Evolutionary conservation across 2,797 vertebrate genomes (phyloP).

Genomic region (Fistularia commersonii): DNA sequence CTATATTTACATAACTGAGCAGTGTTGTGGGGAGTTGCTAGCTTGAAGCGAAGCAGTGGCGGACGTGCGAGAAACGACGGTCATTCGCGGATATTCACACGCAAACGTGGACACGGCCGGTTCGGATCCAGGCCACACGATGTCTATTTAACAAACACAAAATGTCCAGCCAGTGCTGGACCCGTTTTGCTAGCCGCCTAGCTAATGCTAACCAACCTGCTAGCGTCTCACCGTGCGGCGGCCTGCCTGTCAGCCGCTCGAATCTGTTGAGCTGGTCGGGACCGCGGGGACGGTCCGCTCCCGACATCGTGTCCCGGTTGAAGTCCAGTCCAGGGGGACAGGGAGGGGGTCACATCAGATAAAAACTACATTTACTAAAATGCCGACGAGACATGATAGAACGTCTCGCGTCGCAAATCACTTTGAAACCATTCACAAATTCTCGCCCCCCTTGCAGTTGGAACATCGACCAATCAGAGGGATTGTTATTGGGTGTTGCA

Average conservation of each 20-base stretch:
- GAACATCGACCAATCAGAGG: slow-evolving; percentile 58
- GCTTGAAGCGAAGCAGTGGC: neutral
- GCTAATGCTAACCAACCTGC: slow-evolving; percentile 80
- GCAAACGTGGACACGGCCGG: too few relatives aligned
- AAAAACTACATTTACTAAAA: slow-evolving; percentile 41
- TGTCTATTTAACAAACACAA: neutral
- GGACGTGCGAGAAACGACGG: too few relatives aligned
- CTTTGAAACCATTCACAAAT: slow-evolving; percentile 53
- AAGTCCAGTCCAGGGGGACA: slow-evolving; percentile 25
- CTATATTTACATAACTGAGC: slow-evolving; percentile 14
- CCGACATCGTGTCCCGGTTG: slow-evolving; percentile 66
- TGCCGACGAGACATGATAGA: slow-evolving; percentile 45
- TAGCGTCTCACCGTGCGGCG: slow-evolving; percentile 67
- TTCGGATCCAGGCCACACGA: rapidly evolving
- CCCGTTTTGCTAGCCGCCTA: neutral
- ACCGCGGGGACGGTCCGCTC: slow-evolving; percentile 55
- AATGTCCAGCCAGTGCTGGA: slow-evolving; percentile 14
- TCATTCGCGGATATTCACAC: neutral
- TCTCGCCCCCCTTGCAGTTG: slow-evolving; percentile 23
- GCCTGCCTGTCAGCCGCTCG: slow-evolving; percentile 82
- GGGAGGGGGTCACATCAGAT: slow-evolving; percentile 32
- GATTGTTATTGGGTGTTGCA: slow-evolving; percentile 47
- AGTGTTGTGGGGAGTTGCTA: slow-evolving; percentile 18
- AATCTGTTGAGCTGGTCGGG: slow-evolving; percentile 84
- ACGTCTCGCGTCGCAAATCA: slow-evolving; percentile 36